A percentile compares a stretch with the other conserved stretches of the same genome.
These are phyloP conservation scores for Nixonia krombeini DNA, from an alignment of 1,140 invertebrate species.

Conservation along the genomic window DNA sequence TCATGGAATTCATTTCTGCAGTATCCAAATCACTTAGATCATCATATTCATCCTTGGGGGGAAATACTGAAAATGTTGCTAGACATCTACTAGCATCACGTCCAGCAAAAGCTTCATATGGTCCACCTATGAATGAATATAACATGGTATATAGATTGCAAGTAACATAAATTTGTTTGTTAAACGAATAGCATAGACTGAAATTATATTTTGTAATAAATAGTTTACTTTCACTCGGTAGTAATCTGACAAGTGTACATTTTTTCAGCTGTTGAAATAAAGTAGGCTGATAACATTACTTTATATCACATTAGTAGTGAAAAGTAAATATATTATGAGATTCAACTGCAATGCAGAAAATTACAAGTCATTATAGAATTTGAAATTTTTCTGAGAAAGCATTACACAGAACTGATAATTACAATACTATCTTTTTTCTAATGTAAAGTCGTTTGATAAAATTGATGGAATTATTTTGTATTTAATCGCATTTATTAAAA, in stretches of 20 bases:
- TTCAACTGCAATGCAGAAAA: too few species aligned
- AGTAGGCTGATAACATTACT: neutral
- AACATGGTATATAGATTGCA: neutral
- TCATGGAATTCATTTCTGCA: constrained; percentile 88
- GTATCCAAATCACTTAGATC: constrained; percentile 94
- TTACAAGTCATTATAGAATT: too few species aligned
- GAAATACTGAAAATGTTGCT: constrained; percentile 91
- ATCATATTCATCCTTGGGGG: constrained; percentile 91
- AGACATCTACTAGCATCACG: constrained; percentile 94
- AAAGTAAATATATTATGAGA: too few species aligned
- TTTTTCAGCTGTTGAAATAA: neutral
- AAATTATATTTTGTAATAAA: neutral
- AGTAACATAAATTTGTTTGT: neutral
- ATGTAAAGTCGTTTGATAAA: too few species aligned
- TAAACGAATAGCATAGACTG: neutral
- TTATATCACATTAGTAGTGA: too few species aligned
- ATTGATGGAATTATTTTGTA: too few species aligned
- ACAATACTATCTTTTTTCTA: too few species aligned
- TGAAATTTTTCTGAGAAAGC: too few species aligned
- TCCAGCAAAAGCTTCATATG: constrained; percentile 95
- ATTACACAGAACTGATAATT: too few species aligned
- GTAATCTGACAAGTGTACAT: too few species aligned
- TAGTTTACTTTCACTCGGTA: too few species aligned
- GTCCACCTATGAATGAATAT: constrained; percentile 79
- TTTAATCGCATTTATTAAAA: too few species aligned